These are phyloP conservation scores for Dexiosoma caninum DNA, from an alignment of 2,888 invertebrate genomes.

Conservation along the genomic window DNA sequence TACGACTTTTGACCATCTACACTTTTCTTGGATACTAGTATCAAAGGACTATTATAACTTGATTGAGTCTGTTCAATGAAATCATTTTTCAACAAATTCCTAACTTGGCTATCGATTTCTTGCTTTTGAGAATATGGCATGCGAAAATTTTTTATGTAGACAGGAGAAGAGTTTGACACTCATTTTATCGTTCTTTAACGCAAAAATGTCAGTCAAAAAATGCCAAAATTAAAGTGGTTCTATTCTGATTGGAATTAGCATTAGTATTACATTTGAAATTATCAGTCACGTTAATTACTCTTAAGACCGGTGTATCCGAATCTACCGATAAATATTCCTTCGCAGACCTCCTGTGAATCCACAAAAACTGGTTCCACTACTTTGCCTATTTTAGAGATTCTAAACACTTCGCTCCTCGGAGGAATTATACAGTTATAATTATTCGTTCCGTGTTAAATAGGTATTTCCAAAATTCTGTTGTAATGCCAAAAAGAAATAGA, in stretches of 20 bases:
- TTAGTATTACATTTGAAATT: too few relatives aligned
- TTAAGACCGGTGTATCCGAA: too few relatives aligned
- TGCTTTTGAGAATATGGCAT: neutral
- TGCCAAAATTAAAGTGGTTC: too few relatives aligned
- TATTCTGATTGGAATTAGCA: too few relatives aligned
- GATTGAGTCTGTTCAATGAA: constrained; percentile 14
- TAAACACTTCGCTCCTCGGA: constrained; percentile 25
- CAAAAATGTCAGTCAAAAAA: constrained; percentile 13
- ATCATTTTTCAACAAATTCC: constrained; percentile 7
- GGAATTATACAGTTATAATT: constrained; percentile 29
- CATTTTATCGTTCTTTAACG: constrained; percentile 7
- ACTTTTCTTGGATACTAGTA: neutral
- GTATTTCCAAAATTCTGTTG: neutral
- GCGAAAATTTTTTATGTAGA: constrained; percentile 20
- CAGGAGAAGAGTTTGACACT: neutral
- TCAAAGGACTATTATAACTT: constrained; percentile 17
- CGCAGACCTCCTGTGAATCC: constrained; percentile 24
- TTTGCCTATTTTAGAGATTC: constrained; percentile 8
- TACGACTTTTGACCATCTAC: neutral
- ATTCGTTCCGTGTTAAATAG: constrained; percentile 10
- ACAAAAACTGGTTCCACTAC: constrained; percentile 13
- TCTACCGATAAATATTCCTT: neutral
- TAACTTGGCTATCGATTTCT: neutral
- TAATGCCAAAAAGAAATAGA: neutral
- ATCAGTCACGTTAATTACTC: too few relatives aligned